These are phyloP conservation scores for Gymnogyps californianus DNA, from an alignment of 2,113 vertebrate species.

Conservation along the genomic window DNA sequence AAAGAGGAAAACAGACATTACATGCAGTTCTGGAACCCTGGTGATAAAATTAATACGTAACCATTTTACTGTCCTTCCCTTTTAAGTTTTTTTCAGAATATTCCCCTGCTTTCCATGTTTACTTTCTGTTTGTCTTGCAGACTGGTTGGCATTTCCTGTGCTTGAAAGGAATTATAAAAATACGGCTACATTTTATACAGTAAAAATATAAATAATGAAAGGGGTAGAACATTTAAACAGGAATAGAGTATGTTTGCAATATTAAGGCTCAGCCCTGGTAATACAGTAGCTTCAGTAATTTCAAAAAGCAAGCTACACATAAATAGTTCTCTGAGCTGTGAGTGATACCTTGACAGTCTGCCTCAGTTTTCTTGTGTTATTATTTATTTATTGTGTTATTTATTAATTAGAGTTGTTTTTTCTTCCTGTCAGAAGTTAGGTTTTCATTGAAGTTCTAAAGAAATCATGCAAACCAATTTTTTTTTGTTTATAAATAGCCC, in stretches of 20 bases:
- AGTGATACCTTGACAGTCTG: not conserved
- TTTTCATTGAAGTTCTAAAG: not conserved
- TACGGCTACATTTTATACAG: not conserved
- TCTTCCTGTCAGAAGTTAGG: not conserved
- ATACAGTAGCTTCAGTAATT: not conserved
- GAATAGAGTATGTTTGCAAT: not conserved
- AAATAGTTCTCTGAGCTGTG: not conserved
- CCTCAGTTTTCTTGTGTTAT: not conserved
- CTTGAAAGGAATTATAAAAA: not conserved
- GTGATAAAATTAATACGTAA: not conserved
- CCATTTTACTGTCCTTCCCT: not conserved
- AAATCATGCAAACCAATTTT: not conserved
- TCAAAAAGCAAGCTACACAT: not conserved
- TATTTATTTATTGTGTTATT: constrained; percentile 9
- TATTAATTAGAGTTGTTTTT: not conserved
- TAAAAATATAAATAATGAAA: not conserved
- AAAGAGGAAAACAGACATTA: not conserved
- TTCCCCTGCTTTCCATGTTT: not conserved
- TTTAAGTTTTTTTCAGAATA: not conserved
- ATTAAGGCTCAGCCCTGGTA: not conserved
- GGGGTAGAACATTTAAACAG: not conserved
- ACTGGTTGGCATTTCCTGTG: not conserved
- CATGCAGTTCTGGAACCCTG: not conserved
- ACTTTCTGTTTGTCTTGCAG: not conserved
- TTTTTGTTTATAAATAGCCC: not conserved